Evolutionary conservation across 2,888 invertebrate genomes (phyloP).

Genomic region (Drosophila picticornis): DNA sequence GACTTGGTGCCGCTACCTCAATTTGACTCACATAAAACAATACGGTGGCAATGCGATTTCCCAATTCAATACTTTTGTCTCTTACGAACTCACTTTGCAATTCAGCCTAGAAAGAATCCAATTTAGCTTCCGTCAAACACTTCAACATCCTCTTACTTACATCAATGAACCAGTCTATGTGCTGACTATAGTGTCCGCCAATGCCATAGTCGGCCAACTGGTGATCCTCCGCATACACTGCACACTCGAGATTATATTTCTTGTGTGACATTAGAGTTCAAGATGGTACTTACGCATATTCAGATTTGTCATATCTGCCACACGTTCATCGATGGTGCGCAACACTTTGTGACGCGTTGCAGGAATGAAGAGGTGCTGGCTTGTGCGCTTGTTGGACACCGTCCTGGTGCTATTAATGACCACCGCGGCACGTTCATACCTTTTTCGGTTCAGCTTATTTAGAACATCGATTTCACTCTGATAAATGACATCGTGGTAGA

Average conservation of each 20-base stretch:
- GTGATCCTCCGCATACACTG: slow-evolving; percentile 86
- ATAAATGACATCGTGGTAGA: slow-evolving; percentile 87
- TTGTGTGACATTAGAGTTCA: no score
- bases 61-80: slow-evolving; percentile 28
- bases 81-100: slow-evolving; percentile 30
- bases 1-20: neutral
- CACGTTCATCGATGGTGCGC: slow-evolving; percentile 85
- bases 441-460: slow-evolving; percentile 86
- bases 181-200: slow-evolving; percentile 88
- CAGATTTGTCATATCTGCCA: slow-evolving; percentile 87
- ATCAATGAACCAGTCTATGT: slow-evolving; percentile 69
- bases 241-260: neutral
- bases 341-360: slow-evolving; percentile 86
- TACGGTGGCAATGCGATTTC: slow-evolving; percentile 84
- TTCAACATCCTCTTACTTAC: slow-evolving; percentile 43
- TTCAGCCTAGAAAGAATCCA: neutral
- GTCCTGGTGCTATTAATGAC: slow-evolving; percentile 91
- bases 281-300: slow-evolving; percentile 81
- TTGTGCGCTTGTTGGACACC: slow-evolving; percentile 67
- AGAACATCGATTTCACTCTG: slow-evolving; percentile 87
- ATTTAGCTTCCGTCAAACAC: neutral
- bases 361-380: slow-evolving; percentile 69
- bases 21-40: slow-evolving; percentile 82
- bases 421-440: slow-evolving; percentile 86
- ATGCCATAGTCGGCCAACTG: slow-evolving; percentile 82